Evolutionary conservation across 2,888 invertebrate genomes (phyloP).

Genomic region (Ormyrus pomaceus): DNA sequence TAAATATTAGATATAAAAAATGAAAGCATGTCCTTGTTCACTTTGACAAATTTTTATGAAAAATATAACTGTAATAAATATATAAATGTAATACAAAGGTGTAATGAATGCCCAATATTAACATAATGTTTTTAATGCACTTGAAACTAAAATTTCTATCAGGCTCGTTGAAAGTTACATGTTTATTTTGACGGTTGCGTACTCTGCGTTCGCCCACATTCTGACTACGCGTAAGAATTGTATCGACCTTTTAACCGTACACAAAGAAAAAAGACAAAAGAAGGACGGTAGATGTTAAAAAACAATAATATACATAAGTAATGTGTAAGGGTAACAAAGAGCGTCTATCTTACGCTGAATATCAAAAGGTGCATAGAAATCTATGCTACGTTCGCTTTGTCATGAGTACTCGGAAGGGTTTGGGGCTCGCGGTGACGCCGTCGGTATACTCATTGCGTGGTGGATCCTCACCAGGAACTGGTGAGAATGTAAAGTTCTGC

Average conservation of each 20-base stretch:
- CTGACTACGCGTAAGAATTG: slow-evolving; percentile 25
- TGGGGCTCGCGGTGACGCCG: slow-evolving; percentile 87
- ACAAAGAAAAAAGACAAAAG: slow-evolving; percentile 11
- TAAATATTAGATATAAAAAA: background rate
- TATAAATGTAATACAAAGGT: too few relatives aligned
- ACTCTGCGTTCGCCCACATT: background rate
- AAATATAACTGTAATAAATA: background rate
- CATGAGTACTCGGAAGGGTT: slow-evolving; percentile 83
- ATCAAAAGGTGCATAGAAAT: background rate
- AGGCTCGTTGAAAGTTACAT: background rate
- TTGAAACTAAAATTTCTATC: slow-evolving; percentile 20
- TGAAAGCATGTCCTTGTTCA: background rate
- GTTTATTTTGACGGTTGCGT: slow-evolving; percentile 8
- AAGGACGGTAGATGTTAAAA: background rate
- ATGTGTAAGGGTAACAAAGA: slow-evolving; percentile 14
- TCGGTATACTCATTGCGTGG: slow-evolving; percentile 84
- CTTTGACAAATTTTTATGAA: background rate
- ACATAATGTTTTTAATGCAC: background rate
- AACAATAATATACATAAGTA: background rate
- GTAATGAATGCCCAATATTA: too few relatives aligned
- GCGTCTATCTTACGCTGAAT: slow-evolving; percentile 2
- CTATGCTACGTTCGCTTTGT: slow-evolving; percentile 75
- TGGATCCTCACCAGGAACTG: slow-evolving; percentile 82
- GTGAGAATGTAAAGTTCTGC: slow-evolving; percentile 83
- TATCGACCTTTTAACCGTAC: slow-evolving; percentile 22